These are phyloP conservation scores for Anarsia innoxiella DNA, from an alignment of 2,888 invertebrate species.

Conservation along the genomic window DNA sequence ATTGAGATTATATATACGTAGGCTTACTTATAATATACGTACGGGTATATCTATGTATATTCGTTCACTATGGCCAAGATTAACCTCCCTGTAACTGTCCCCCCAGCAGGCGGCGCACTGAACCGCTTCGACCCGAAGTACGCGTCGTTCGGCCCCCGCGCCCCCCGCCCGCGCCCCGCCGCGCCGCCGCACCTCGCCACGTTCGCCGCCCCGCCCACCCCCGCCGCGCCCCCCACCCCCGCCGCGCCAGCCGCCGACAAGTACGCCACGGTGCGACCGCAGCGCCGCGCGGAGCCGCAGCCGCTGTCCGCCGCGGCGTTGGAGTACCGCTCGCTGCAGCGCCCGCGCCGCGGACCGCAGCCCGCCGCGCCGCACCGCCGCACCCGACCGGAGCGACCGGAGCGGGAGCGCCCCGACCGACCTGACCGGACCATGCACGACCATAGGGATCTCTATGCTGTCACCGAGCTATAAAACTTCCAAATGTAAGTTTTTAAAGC, in stretches of 20 bases:
- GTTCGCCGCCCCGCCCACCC: conserved; percentile 45
- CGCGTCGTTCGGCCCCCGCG: conserved; percentile 72
- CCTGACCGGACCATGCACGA: conserved; percentile 38
- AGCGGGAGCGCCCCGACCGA: conserved; percentile 21
- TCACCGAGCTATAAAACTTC: conserved; percentile 23
- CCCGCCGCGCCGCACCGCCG: conserved; percentile 29
- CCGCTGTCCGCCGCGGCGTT: conserved; percentile 71
- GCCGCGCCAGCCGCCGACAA: conserved; percentile 32
- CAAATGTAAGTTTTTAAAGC: too few species aligned
- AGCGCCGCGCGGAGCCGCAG: conserved; percentile 59
- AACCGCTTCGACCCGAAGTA: conserved; percentile 77
- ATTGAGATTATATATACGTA: too few species aligned
- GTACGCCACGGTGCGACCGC: conserved; percentile 55
- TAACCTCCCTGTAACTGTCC: too few species aligned
- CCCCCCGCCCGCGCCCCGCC: conserved; percentile 59
- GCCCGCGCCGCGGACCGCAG: conserved; percentile 49
- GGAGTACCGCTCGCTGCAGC: conserved; percentile 76
- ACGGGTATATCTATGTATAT: too few species aligned
- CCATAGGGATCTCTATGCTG: conserved; percentile 77
- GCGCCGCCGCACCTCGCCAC: conserved; percentile 49
- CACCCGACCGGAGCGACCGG: conserved; percentile 11
- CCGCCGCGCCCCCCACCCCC: conserved; percentile 25
- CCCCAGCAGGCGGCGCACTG: conserved; percentile 63
- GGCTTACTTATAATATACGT: too few species aligned
- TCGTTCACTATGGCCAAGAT: too few species aligned